Evolutionary conservation across 1,140 invertebrate species (phyloP), one percentile per base, ranked within the genome.

Genomic region (Drosophila pandora): DNA sequence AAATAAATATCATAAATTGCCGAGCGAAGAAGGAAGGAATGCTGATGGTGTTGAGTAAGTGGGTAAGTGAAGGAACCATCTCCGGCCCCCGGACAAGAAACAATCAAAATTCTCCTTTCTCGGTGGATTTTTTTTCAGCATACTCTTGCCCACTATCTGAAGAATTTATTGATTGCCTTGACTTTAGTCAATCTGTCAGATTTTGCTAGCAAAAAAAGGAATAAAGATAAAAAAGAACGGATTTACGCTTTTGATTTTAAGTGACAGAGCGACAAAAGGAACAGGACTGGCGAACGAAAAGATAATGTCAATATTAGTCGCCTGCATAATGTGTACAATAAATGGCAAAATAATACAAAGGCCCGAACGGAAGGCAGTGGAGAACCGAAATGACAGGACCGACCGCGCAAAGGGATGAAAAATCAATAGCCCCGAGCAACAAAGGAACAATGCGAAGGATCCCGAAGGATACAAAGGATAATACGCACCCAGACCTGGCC

Each of bases 281-380:
- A 25, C 30, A 25, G 43, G 63, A 50, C 63, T 37, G 17, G 13
- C 32, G 17, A 62, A 65, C 67, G 57, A 65, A 72, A 83, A 83
- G 88, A 90, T 90, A 90, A 90, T 90, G 87, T 90, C 88, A 90
- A 90, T 90, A 90, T 90, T 90, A 90, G 88, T 90, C 88, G 83
- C 79, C 80, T 81, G 79, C 85, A 90, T 90, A 90, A 90, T 90
- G 88, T 90, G 88, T 72, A 87, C 82, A 87, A 88, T 87, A 90
- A 90, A 90, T 90, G 88, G 79, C 79, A 79, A 83, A 90, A 90
- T 90, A 88, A 90, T 90, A 90, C 87, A 90, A 90, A 70, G 67
- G 9, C 52, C 63, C 34, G 6, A 58, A 43, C 47, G 41, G 54
- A 13, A 45, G 17, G 6, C 17, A 21, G 9, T 21, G 22, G 17